Evolutionary conservation across 1,140 invertebrate genomes (phyloP).

Genomic region (Lethrus apterus): DNA sequence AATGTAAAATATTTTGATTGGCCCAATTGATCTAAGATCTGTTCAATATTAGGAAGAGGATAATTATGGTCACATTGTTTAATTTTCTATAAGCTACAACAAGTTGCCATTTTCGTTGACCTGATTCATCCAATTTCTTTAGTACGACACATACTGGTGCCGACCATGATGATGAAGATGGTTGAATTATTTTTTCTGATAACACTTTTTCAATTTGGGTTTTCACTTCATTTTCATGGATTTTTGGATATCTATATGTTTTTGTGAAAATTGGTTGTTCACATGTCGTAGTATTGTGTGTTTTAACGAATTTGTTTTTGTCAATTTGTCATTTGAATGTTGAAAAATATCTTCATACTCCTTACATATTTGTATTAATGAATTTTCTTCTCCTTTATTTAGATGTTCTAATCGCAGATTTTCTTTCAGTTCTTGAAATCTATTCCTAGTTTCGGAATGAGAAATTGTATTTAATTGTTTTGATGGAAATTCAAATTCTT

Average conservation of each 20-base stretch:
- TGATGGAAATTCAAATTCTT: too few relatives aligned
- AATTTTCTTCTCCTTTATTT: slow-evolving; percentile 18
- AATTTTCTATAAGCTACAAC: neutral
- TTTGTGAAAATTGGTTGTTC: slow-evolving; percentile 18
- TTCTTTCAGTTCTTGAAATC: too few relatives aligned
- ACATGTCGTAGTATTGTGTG: slow-evolving; percentile 16
- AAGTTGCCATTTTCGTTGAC: neutral
- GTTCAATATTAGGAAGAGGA: neutral
- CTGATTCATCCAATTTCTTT: neutral
- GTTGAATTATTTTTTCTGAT: slow-evolving; percentile 19
- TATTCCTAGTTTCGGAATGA: too few relatives aligned
- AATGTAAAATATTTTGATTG: neutral
- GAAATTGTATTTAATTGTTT: too few relatives aligned
- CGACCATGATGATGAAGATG: slow-evolving; percentile 12
- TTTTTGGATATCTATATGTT: slow-evolving; percentile 21
- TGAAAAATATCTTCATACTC: slow-evolving; percentile 16
- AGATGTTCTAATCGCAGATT: slow-evolving; percentile 18
- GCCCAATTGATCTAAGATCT: neutral
- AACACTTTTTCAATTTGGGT: slow-evolving; percentile 25
- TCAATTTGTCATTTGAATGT: slow-evolving; percentile 12
- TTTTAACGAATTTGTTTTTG: slow-evolving; percentile 1
- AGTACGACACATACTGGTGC: slow-evolving; percentile 11
- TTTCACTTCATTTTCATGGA: slow-evolving; percentile 22
- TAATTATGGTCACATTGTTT: neutral
- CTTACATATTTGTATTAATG: slow-evolving; percentile 9